These are phyloP conservation scores for Aurelia sp. DNA, from an alignment of 30 jellyfish, hydroid and myxozoan species.

Conservation along the genomic window DNA sequence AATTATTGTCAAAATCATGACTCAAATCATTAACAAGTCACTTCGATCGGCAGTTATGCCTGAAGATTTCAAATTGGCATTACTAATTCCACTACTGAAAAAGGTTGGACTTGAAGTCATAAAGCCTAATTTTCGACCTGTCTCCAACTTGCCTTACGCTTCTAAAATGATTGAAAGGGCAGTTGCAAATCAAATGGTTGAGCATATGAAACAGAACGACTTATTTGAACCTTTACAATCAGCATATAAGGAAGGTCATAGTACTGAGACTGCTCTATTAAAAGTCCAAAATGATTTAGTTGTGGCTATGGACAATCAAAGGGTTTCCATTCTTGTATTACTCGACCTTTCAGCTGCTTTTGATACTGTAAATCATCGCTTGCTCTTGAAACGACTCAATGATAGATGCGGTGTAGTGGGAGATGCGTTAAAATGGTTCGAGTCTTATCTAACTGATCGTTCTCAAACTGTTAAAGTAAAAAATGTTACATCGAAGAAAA, in stretches of 20 bases:
- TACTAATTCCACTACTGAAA: conserved; percentile 25
- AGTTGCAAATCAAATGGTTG: conserved; percentile 42
- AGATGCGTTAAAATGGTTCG: conserved; percentile 57
- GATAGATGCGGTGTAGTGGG: conserved; percentile 57
- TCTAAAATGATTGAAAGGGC: conserved; percentile 62
- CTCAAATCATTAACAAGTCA: conserved; percentile 47
- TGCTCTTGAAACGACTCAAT: conserved; percentile 50
- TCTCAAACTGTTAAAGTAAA: conserved; percentile 24
- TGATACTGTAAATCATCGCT: conserved; percentile 46
- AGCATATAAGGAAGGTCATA: conserved; percentile 62
- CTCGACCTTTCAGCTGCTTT: conserved; percentile 69
- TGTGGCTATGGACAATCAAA: conserved; percentile 41
- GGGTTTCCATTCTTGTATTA: conserved; percentile 40
- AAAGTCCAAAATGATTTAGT: conserved; percentile 38
- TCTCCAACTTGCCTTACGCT: conserved; percentile 58
- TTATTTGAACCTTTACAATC: conserved; percentile 55
- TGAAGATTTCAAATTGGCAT: conserved; percentile 20
- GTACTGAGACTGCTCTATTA: conserved; percentile 56
- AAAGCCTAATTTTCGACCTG: conserved; percentile 60
- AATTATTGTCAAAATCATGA: conserved; percentile 7
- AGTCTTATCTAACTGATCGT: conserved; percentile 51
- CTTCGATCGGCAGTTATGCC: conserved; percentile 26
- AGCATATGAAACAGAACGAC: conserved; percentile 37
- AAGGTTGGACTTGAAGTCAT: conserved; percentile 54
- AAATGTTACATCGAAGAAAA: conserved; percentile 10